phyloP scores from a whole-genome alignment of 1,140 invertebrate genomes.

The Lordiphosa mommai region DNA sequence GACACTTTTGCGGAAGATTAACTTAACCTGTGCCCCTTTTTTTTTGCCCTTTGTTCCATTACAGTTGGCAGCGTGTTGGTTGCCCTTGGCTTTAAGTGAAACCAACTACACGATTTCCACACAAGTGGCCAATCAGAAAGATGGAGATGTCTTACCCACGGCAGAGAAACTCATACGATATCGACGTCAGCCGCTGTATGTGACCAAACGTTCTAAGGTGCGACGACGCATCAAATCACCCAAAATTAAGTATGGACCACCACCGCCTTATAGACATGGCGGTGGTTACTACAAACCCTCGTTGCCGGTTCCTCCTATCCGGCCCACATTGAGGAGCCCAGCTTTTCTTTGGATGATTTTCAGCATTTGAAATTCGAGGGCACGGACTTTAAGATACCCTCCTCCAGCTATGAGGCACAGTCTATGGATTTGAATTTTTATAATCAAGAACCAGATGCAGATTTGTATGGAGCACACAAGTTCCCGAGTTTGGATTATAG shows the following conservation, averaged over 20 bases:
- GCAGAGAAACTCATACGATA: constrained; percentile 57
- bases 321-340: constrained; percentile 41
- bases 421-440: constrained; percentile 74
- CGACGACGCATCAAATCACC: constrained; percentile 48
- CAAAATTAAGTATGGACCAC: constrained; percentile 61
- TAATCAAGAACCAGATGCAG: constrained; percentile 35
- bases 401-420: constrained; percentile 65
- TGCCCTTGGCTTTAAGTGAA: constrained; percentile 28
- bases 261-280: constrained; percentile 13
- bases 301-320: constrained; percentile 10
- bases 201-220: constrained; percentile 39
- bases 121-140: background rate
- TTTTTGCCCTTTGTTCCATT: constrained; percentile 2
- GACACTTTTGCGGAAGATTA: constrained; percentile 42
- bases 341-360: constrained; percentile 55
- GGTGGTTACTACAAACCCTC: constrained; percentile 43
- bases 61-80: constrained; percentile 23
- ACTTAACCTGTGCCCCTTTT: constrained; percentile 31
- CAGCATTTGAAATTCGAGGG: constrained; percentile 66
- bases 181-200: constrained; percentile 51
- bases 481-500: constrained; percentile 49
- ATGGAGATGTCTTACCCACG: constrained; percentile 22
- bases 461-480: constrained; percentile 55
- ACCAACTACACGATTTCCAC: constrained; percentile 13
- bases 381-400: constrained; percentile 54